Evolutionary conservation across 2,888 invertebrate species (phyloP), one percentile per base, ranked within the genome.

Genomic region (Andrena camellia): DNA sequence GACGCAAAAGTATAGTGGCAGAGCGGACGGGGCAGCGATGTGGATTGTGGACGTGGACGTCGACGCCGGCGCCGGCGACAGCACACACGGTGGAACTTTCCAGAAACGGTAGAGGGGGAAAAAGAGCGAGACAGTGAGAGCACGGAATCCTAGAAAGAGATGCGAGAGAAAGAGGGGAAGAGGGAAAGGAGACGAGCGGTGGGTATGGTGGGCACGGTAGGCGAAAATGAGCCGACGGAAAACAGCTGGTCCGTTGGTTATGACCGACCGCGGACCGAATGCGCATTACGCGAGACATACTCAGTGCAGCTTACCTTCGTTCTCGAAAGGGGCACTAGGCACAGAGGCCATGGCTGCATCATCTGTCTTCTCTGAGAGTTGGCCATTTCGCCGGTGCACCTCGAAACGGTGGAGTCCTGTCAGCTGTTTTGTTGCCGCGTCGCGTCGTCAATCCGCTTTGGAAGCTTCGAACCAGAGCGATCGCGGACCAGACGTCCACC

Each of bases 301-400:
- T 0, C 29, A 76, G 42, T 52, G 50, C 31, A 42, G 86, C 93
- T 92, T 90, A 93, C 94, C 92, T 93, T 93, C 77, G 85, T 76
- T 84, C 90, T 92, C 75, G 90, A 78, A 80, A 92, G 90, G 64
- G 91, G 86, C 87, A 93, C 86, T 75, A 94, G 86, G 78, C 93
- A 94, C 68, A 94, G 82, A 26, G 94, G 94, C 94, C 94, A 94
- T 91, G 93, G 94, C 79, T 94, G 94, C 90, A 94, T 92, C 85
- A 93, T 93, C 83, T 92, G 93, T 80, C 91, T 90, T 74, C 92
- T 91, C 71, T 86, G 89, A 26, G 90, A 88, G 78, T 89, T 87
- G 72, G 92, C 88, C 91, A 92, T 92, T 81, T 75, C 77, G 74
- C 10, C 52, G 71, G 50, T 29, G 35, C 48, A 3, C 8, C 29